These are phyloP conservation scores for Melanostigma gelatinosum DNA, from an alignment of 2,113 vertebrate genomes.

Conservation along the genomic window DNA sequence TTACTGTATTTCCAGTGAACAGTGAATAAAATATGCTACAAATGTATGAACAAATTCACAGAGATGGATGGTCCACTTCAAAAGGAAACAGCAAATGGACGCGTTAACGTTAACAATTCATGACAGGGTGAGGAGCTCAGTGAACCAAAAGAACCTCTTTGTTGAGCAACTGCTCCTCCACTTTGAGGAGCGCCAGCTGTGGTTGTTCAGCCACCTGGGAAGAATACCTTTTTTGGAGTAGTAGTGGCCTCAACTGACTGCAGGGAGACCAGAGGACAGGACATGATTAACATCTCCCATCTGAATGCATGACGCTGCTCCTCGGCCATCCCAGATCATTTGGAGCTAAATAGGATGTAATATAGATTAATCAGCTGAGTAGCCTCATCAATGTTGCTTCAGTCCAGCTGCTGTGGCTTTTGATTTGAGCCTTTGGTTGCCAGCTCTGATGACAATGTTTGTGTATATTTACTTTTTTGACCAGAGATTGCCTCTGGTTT, in stretches of 20 bases:
- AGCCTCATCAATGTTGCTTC: not conserved
- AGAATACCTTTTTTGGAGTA: not conserved
- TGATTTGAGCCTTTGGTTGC: not conserved
- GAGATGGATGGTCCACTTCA: not conserved
- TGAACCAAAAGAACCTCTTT: conserved; percentile 21
- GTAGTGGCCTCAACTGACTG: not conserved
- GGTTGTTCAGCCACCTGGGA: conserved; percentile 1
- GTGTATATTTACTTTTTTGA: not conserved
- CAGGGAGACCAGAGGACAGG: not conserved
- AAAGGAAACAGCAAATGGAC: not conserved
- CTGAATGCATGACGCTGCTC: not conserved
- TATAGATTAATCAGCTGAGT: not conserved
- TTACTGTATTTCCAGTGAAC: not conserved
- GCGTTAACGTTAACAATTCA: conserved; percentile 6
- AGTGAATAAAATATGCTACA: not conserved
- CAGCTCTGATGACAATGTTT: not conserved
- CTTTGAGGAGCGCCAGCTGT: conserved; percentile 13
- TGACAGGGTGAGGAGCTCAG: conserved; percentile 26
- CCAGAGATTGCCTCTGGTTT: not conserved
- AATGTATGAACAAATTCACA: not conserved
- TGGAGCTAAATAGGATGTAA: conserved; percentile 1
- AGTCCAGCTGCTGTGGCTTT: not conserved
- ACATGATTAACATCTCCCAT: not conserved
- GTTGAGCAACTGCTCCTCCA: conserved; percentile 14
- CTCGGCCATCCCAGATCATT: not conserved